phyloP scores from a whole-genome alignment of 2,113 vertebrate genomes.

The Perca flavescens region DNA sequence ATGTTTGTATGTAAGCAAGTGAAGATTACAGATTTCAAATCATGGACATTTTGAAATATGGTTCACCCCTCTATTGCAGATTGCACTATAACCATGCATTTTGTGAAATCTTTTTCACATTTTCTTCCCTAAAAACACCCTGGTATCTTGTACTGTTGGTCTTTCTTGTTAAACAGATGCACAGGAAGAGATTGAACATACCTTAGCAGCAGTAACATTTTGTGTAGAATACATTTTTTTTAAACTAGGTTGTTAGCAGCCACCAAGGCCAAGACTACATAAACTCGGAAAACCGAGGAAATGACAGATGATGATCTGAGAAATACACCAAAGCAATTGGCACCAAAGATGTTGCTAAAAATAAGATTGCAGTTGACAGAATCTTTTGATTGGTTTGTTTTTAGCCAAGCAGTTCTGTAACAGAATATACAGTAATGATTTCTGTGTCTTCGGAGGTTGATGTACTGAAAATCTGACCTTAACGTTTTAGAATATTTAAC shows the following conservation, averaged over 20 bases:
- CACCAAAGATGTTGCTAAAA: not conserved
- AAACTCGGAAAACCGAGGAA: not conserved
- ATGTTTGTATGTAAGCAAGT: not conserved
- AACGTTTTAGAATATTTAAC: slow-evolving; percentile 9
- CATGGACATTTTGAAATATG: not conserved
- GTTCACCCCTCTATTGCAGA: not conserved
- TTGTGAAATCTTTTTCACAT: not conserved
- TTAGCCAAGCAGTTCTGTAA: not conserved
- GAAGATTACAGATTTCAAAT: not conserved
- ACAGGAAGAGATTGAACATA: not conserved
- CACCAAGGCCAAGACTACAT: not conserved
- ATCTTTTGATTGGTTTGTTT: not conserved
- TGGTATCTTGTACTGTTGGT: too few species aligned
- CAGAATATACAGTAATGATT: not conserved
- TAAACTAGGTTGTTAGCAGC: not conserved
- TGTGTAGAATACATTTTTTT: not conserved
- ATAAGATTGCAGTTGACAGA: not conserved
- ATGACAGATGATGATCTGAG: too few species aligned
- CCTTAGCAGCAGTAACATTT: not conserved
- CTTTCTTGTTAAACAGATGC: not conserved
- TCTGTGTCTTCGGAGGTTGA: not conserved
- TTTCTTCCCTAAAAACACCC: not conserved
- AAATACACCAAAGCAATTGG: not conserved
- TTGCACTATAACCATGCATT: not conserved
- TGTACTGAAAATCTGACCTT: not conserved